Conservation (phyloP, 30 jellyfish, hydroid and myxozoan genomes). For the Mastigias papua region DNA sequence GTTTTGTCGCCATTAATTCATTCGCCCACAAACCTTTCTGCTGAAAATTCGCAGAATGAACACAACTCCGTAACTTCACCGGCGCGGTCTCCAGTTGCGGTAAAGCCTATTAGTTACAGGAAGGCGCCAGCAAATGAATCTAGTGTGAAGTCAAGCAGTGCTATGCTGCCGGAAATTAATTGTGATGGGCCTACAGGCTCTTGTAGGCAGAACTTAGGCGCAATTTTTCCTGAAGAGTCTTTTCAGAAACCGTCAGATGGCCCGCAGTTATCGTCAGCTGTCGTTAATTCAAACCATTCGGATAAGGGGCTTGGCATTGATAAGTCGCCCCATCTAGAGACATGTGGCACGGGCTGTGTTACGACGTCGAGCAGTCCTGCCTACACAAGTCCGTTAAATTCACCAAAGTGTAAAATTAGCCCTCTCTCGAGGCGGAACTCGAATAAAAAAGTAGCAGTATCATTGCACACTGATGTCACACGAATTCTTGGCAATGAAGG, state of each 20-base stretch:
- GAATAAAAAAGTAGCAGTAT: neutral
- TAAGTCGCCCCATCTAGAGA: neutral
- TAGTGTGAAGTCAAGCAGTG: neutral
- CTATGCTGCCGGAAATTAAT: neutral
- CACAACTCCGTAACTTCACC: neutral
- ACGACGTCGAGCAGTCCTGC: neutral
- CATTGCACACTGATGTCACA: neutral
- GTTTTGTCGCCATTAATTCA: neutral
- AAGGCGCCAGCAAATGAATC: neutral
- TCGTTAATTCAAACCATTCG: neutral
- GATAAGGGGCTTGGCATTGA: neutral
- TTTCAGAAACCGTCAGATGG: neutral
- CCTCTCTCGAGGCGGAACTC: neutral
- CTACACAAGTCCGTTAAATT: conserved; percentile 34
- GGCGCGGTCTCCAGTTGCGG: neutral
- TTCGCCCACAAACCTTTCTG: neutral
- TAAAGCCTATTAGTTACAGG: neutral
- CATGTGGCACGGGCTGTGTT: neutral
- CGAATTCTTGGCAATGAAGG: neutral
- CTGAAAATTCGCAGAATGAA: neutral
- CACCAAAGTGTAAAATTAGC: conserved; percentile 6
- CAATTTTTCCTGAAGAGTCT: neutral
- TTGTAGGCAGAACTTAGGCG: neutral
- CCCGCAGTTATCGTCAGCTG: neutral
- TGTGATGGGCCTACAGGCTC: neutral